Evolutionary conservation across 2,113 vertebrate species (phyloP).

Genomic region (Pyxicephalus adspersus): DNA sequence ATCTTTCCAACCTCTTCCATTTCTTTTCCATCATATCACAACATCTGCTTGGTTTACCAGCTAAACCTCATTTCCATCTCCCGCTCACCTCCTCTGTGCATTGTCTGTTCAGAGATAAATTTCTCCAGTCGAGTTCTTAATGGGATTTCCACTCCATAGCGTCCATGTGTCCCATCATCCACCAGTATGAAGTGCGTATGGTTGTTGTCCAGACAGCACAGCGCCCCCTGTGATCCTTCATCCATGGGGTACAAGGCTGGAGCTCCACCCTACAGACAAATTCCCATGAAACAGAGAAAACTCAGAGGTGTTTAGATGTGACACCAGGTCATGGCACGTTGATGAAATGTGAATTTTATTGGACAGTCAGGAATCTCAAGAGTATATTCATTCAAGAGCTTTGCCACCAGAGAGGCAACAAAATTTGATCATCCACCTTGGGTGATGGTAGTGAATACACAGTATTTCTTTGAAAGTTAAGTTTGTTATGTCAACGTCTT

Average conservation of each 20-base stretch:
- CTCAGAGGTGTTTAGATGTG: too few species aligned
- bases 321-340: too few species aligned
- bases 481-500: neutral
- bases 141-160: conserved; percentile 75
- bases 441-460: too few species aligned
- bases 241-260: conserved; percentile 74
- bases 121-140: conserved; percentile 74
- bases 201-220: conserved; percentile 78
- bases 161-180: conserved; percentile 75
- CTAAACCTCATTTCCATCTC: neutral
- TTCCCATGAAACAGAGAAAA: neutral
- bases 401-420: too few species aligned
- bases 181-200: conserved; percentile 82
- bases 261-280: conserved; percentile 26
- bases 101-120: conserved; percentile 69
- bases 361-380: too few species aligned
- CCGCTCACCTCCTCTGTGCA: conserved; percentile 52
- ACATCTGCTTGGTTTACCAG: too few species aligned
- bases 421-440: too few species aligned
- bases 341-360: too few species aligned
- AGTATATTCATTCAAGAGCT: too few species aligned
- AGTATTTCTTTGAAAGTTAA: too few species aligned
- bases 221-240: conserved; percentile 63
- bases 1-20: neutral
- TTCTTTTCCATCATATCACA: neutral